Base-by-base conservation (phyloP, 1,140 invertebrate species). In the Campoletis sonorensis region DNA sequence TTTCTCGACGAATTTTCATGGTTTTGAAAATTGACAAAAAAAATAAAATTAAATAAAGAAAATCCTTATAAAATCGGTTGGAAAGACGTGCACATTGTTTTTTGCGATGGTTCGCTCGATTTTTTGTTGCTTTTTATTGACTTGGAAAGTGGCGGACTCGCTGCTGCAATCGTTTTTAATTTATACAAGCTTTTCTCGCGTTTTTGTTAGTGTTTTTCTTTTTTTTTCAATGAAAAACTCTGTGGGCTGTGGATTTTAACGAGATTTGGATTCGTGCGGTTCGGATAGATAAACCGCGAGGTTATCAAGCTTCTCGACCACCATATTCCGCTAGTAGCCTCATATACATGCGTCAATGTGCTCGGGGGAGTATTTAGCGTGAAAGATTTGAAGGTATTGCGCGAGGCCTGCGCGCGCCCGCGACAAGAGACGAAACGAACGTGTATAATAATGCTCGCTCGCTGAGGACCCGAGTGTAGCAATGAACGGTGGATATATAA, bases 341-440 rank as follows among this genome's bases (percentile, higher is more conserved):
- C n/a, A 27, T 64, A 64, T 16, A 27, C 23, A 64, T 26, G 4
- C 23, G 23, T 64, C 8, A 23, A 33, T 21, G 67, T 70, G 30
- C 67, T 33, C 30, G 67, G 27, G 67, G 67, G 67, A 70, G 67
- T 70, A 70, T 70, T 70, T 70, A 70, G 30, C 67, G 30, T 70
- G 67, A 70, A 70, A 70, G 67, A 70, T 70, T 70, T 21, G 30
- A 70, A 30, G 30, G 67, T 30, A 70, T 30, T 70, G 67, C 8
- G 67, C 27, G 30, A 16, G 30, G 67, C 30, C 40, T 45, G 40
- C 40, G 40, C 40, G 8, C 3, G 37, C 37, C 37, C 64, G 64
- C 64, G 27, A 4, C 30, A 70, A 30, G 67, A 33, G 16, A 21
- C n/a, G 67, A 33, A 70, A 70, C 23, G 67, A 27, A 70, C 30